Conservation (phyloP, 23 tunicate genomes). For the Clavelina lepadiformis region DNA sequence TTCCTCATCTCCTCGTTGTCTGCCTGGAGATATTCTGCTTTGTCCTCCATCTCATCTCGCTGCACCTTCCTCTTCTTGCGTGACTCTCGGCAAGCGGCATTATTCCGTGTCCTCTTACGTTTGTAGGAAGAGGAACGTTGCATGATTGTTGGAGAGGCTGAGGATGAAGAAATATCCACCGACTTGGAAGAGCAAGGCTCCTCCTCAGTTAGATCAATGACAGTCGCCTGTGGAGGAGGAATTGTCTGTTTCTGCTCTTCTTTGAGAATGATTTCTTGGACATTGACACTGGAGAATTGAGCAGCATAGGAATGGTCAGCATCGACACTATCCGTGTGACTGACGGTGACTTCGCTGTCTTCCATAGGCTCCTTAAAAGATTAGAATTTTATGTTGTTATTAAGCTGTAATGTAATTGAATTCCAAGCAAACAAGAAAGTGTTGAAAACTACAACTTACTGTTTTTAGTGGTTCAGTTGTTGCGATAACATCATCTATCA, state of each 20-base stretch:
- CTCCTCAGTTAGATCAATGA: conserved; percentile 21
- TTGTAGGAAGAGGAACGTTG: conserved; percentile 25
- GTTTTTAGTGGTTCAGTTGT: not conserved
- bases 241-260: too few species aligned
- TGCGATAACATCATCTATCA: conserved; percentile 5
- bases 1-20: conserved; percentile 33
- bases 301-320: too few species aligned
- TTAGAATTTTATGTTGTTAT: too few species aligned
- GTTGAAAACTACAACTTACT: too few species aligned
- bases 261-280: not conserved
- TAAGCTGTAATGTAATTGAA: too few species aligned
- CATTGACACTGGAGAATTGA: too few species aligned
- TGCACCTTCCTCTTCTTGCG: conserved; percentile 50
- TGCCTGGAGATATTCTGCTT: not conserved
- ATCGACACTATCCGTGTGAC: too few species aligned
- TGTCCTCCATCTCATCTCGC: conserved; percentile 9
- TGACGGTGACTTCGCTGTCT: too few species aligned
- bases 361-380: too few species aligned
- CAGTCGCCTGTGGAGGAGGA: not conserved
- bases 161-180: too few species aligned
- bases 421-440: too few species aligned
- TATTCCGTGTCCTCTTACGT: conserved; percentile 33
- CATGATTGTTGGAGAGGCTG: conserved; percentile 5
- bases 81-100: conserved; percentile 55
- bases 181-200: conserved; percentile 10